Base-by-base conservation (phyloP, 2,888 invertebrate species). In the Panzeria rudis region DNA sequence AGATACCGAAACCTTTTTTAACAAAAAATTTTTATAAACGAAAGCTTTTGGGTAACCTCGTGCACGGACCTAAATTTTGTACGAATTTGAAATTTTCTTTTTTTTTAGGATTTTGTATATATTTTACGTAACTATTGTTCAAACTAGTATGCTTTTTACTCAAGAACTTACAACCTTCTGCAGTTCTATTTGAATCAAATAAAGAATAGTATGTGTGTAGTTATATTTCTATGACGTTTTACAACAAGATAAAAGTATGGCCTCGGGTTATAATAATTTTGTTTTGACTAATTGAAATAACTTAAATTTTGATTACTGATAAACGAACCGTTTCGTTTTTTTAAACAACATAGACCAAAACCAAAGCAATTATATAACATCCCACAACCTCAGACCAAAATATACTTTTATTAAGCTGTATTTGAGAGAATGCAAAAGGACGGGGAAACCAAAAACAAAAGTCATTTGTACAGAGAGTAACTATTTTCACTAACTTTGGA, bases 271-370 rank as follows among this genome's bases (percentile, higher is more conserved):
- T 80, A 80, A 80, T 75, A 69, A 61, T 73, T 69, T 66, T 66
- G 35, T 80, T 56, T 75, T 44, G 79, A 77, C 87, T 87, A 87
- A 87, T 87, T 89, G 86, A 86, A 87, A 87, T 87, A 87, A 89
- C 87, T 88, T 87, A 86, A 87, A 88, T 88, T 87, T 88, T 89
- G 87, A 88, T 89, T 88, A 87, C 88, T 89, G 89, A 89, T 90
- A 89, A 89, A 88, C 88, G 88, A 88, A 88, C 86, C 88, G 85
- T 86, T 83, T 76, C 59, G 75, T 71, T 80, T 38, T 80, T 66
- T 56, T 35, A 54, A 25, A 64, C 61, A 66, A 64, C 61, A 71
- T 72, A 77, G 52, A 64, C 72, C 71, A 80, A 52, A 81, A 86
- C 82, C 79, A 79, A 82, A 77, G 44, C 80, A 86, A 78, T 79